phyloP scores from a whole-genome alignment of 2,113 vertebrate species.

The Ivindomyrus marchei region DNA sequence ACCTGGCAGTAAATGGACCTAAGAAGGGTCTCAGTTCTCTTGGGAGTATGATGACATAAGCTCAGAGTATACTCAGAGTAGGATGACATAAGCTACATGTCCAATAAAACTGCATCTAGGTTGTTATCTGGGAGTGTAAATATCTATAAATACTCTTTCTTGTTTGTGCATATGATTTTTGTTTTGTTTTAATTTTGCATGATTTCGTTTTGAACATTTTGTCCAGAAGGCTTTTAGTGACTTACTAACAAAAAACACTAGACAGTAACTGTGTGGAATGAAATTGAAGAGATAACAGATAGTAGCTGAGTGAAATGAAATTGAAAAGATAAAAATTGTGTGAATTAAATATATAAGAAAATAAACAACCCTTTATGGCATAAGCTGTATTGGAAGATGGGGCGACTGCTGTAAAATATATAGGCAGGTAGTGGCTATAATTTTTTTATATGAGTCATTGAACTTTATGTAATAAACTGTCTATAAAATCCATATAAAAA shows the following conservation, averaged over 20 bases:
- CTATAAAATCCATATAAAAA: background rate
- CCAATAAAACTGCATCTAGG: background rate
- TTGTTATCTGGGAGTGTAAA: background rate
- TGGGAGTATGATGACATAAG: background rate
- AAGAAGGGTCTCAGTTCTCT: background rate
- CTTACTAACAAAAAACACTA: background rate
- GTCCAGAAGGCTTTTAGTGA: background rate
- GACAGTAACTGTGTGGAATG: background rate
- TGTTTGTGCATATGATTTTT: background rate
- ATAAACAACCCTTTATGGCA: background rate
- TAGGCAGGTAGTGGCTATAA: background rate
- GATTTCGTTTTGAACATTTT: background rate
- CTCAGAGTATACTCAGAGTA: too few relatives aligned
- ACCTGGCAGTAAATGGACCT: background rate
- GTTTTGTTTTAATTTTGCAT: background rate
- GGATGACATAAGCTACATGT: background rate
- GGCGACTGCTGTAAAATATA: background rate
- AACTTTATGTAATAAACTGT: background rate
- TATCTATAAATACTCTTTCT: background rate
- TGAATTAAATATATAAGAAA: background rate
- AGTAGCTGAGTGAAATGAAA: background rate
- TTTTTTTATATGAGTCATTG: background rate
- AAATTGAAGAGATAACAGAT: background rate
- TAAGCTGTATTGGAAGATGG: background rate
- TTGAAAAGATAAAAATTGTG: background rate